These are phyloP conservation scores for Planiliza haematocheilus DNA, from an alignment of 2,113 vertebrate species.

Conservation along the genomic window DNA sequence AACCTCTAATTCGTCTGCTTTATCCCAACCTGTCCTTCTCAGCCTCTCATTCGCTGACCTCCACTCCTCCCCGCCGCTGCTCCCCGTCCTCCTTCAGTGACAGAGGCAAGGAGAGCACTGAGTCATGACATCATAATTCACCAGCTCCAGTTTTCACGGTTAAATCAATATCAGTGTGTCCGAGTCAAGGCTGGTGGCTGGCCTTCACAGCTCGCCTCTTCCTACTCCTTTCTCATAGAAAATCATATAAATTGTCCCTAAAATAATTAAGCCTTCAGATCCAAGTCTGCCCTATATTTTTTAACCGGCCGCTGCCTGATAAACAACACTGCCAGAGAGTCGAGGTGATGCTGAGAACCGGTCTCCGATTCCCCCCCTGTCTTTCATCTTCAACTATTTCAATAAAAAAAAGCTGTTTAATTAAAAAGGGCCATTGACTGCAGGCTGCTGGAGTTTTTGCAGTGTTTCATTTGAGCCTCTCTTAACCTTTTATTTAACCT, in stretches of 20 bases:
- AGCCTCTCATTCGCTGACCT: slow-evolving; percentile 57
- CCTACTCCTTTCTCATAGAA: slow-evolving; percentile 76
- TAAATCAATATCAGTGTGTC: slow-evolving; percentile 84
- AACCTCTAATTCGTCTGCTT: slow-evolving; percentile 72
- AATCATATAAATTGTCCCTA: slow-evolving; percentile 83
- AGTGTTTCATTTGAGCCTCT: no score
- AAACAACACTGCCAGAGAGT: slow-evolving; percentile 71
- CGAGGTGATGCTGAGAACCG: slow-evolving; percentile 70
- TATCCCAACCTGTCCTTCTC: slow-evolving; percentile 60
- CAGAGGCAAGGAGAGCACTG: slow-evolving; percentile 78
- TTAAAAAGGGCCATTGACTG: background rate
- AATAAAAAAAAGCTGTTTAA: slow-evolving; percentile 7
- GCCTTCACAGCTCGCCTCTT: slow-evolving; percentile 76
- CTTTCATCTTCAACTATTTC: no score
- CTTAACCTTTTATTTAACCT: background rate
- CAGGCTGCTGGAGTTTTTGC: no score
- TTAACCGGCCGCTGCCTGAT: slow-evolving; percentile 62
- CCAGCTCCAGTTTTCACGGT: slow-evolving; percentile 80
- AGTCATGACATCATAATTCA: slow-evolving; percentile 85
- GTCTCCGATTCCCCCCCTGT: slow-evolving; percentile 47
- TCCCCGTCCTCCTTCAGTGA: slow-evolving; percentile 69
- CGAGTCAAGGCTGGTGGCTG: slow-evolving; percentile 80
- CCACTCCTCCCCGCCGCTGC: background rate
- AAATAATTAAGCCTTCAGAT: slow-evolving; percentile 84
- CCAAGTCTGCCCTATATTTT: slow-evolving; percentile 73